phyloP scores from a whole-genome alignment of 2,797 vertebrate species.

The Micromesistius poutassou region DNA sequence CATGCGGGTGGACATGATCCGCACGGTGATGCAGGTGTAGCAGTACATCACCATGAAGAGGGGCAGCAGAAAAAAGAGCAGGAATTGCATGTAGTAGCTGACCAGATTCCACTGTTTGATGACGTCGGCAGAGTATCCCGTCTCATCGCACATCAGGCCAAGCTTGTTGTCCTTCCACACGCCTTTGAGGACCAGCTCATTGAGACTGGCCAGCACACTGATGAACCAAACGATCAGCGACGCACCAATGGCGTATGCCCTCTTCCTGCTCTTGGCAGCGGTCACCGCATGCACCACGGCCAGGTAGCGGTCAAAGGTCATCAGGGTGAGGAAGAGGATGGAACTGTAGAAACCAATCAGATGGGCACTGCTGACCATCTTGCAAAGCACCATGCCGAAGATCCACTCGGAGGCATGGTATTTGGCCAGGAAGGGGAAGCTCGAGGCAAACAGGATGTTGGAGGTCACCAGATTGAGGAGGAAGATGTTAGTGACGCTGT shows the following conservation, averaged over 20 bases:
- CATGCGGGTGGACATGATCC: constrained; percentile 70
- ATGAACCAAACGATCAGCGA: constrained; percentile 65
- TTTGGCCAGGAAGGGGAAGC: constrained; percentile 74
- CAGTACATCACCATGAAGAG: constrained; percentile 72
- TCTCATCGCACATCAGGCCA: constrained; percentile 65
- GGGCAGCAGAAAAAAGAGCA: constrained; percentile 75
- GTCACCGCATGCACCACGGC: constrained; percentile 76
- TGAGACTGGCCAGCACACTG: constrained; percentile 69
- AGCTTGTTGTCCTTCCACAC: rapidly evolving
- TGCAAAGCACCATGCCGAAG: constrained; percentile 70
- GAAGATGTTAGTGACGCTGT: constrained; percentile 76
- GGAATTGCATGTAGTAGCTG: constrained; percentile 73
- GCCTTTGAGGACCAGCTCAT: constrained; percentile 68
- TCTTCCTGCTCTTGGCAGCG: constrained; percentile 63
- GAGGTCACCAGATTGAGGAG: constrained; percentile 77
- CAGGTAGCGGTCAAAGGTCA: constrained; percentile 80
- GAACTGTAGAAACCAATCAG: constrained; percentile 78
- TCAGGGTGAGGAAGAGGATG: constrained; percentile 78
- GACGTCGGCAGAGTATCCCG: constrained; percentile 33
- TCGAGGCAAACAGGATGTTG: constrained; percentile 73
- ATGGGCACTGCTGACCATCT: constrained; percentile 72
- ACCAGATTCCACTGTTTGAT: constrained; percentile 64
- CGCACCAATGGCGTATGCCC: constrained; percentile 52
- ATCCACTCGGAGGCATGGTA: constrained; percentile 74
- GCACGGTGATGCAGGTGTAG: constrained; percentile 71